Conservation (phyloP, 2,797 vertebrate species). For the Pogonophryne albipinna region DNA sequence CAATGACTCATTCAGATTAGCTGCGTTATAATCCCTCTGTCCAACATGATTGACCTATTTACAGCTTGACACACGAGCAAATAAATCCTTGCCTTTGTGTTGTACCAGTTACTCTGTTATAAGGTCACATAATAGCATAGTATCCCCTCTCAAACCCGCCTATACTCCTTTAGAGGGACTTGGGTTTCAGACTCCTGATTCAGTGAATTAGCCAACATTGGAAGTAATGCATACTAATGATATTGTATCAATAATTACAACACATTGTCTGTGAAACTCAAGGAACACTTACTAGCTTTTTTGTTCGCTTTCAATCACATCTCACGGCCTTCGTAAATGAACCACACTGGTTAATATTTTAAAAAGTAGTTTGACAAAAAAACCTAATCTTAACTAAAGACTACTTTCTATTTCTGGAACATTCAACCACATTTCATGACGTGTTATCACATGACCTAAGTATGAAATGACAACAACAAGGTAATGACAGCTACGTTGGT, state of each 20-base stretch:
- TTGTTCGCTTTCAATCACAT: background rate
- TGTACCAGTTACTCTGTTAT: background rate
- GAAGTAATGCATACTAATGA: background rate
- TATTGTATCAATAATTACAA: background rate
- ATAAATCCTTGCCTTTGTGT: background rate
- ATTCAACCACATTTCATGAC: background rate
- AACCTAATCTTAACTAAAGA: too few species aligned
- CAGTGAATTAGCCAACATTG: background rate
- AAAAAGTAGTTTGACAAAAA: too few species aligned
- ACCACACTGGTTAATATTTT: background rate
- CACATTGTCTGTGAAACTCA: background rate
- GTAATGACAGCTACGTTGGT: background rate
- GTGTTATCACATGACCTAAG: background rate
- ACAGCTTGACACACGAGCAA: background rate
- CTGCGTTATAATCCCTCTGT: slow-evolving; percentile 31
- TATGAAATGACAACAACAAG: background rate
- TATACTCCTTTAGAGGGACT: background rate
- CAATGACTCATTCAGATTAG: slow-evolving; percentile 31
- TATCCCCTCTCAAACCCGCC: background rate
- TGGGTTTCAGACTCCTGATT: too few species aligned
- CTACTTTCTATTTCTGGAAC: background rate
- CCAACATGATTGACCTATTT: slow-evolving; percentile 14
- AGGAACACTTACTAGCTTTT: background rate
- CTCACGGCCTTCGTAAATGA: background rate
- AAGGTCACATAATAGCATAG: background rate